Evolutionary conservation across 2,888 invertebrate genomes (phyloP).

Genomic region (Zaprionus bogoriensis): DNA sequence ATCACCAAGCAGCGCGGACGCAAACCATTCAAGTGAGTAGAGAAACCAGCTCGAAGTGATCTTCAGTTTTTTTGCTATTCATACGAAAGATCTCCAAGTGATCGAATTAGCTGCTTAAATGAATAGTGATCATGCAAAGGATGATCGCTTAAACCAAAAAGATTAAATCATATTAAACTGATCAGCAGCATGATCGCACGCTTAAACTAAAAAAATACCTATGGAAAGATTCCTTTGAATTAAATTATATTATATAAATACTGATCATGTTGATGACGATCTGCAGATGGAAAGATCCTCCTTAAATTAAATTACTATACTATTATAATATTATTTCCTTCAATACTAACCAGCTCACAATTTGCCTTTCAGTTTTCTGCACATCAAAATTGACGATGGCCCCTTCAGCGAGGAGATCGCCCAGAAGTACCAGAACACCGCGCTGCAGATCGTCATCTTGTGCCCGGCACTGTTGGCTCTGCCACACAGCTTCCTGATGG

Average conservation of each 20-base stretch:
- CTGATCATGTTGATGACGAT: too few species aligned
- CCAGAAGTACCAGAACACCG: constrained; percentile 85
- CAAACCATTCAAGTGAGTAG: constrained; percentile 90
- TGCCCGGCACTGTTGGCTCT: constrained; percentile 89
- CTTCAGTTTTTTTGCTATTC: neutral
- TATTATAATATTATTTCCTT: too few species aligned
- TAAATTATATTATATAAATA: too few species aligned
- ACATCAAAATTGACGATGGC: constrained; percentile 89
- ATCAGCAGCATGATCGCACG: too few species aligned
- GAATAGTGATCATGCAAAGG: too few species aligned
- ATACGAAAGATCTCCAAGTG: too few species aligned
- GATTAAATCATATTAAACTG: neutral
- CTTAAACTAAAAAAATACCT: too few species aligned
- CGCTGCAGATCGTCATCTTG: constrained; percentile 90
- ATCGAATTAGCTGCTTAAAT: too few species aligned
- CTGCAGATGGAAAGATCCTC: too few species aligned
- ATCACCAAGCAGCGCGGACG: constrained; percentile 91
- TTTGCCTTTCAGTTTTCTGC: constrained; percentile 86
- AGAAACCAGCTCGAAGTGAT: neutral
- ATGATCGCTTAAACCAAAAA: too few species aligned
- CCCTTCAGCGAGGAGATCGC: constrained; percentile 83
- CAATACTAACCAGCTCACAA: neutral
- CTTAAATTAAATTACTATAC: too few species aligned
- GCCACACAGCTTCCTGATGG: constrained; percentile 80
- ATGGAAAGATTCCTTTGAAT: too few species aligned